Percentiles rank a stretch among this genome's conserved stretches.
phyloP scores from a whole-genome alignment of 2,113 vertebrate species.

The Anhinga anhinga region DNA sequence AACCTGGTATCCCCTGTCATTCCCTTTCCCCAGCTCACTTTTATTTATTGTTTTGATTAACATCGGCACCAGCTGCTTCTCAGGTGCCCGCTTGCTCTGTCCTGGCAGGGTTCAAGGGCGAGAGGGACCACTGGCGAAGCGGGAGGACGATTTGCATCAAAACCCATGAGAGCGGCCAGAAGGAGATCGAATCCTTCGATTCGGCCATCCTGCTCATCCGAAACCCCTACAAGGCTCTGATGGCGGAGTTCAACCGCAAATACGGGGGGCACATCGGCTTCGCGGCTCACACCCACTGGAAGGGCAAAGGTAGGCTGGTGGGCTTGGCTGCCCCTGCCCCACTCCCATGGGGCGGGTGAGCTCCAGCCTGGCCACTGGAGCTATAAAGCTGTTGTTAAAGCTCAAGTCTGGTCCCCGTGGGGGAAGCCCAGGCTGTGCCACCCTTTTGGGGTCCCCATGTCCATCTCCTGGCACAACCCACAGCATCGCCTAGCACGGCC shows the following conservation, averaged over 20 bases:
- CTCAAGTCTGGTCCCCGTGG: fast-evolving
- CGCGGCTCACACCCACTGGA: slow-evolving; percentile 93
- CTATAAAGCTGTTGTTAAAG: background rate
- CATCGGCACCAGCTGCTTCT: background rate
- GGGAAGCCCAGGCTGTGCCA: background rate
- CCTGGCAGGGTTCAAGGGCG: slow-evolving; percentile 90
- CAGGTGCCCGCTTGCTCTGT: background rate
- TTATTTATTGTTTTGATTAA: background rate
- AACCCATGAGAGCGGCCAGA: slow-evolving; percentile 94
- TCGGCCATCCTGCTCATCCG: slow-evolving; percentile 90
- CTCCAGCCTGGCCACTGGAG: fast-evolving
- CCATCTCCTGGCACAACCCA: fast-evolving
- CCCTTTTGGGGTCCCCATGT: background rate
- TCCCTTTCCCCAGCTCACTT: background rate
- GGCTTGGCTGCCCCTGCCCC: background rate
- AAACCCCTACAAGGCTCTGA: slow-evolving; percentile 96
- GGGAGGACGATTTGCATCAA: slow-evolving; percentile 94
- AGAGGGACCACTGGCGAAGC: slow-evolving; percentile 94
- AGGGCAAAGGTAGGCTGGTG: slow-evolving; percentile 85
- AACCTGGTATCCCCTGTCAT: background rate
- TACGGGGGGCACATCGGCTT: slow-evolving; percentile 96
- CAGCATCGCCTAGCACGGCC: fast-evolving
- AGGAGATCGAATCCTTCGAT: slow-evolving; percentile 93
- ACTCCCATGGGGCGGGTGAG: background rate
- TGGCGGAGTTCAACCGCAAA: slow-evolving; percentile 98